Evolutionary conservation across 2,888 invertebrate species (phyloP), one percentile per base, ranked within the genome.

Genomic region (Harpalus rubripes): DNA sequence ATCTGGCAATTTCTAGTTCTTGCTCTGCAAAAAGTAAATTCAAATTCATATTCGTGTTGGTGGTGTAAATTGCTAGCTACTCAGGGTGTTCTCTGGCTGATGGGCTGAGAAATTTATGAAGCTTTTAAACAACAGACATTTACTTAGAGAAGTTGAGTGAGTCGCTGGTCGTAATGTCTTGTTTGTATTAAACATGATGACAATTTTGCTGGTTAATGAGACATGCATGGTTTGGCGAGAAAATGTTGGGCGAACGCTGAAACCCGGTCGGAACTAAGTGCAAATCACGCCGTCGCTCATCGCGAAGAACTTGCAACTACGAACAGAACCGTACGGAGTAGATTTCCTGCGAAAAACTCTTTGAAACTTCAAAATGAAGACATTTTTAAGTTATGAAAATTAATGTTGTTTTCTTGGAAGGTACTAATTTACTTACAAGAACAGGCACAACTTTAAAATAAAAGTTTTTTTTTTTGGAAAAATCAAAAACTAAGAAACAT

Each of bases 171-270:
- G 56, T 83, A 83, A 83, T 83, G 83, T 83, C 83, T 83, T 76
- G 76, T 83, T 83, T 83, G 65, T 76, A 83, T 74, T 83, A 83
- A 76, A 76, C 76, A 83, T 76, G 83, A 83, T 83, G 83, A 83
- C 83, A 83, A 83, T 83, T 83, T 83, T 83, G 61, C 61, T 76
- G 65, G 16, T 83, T 83, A 83, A 83, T 83, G 83, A 83, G 76
- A 76, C 83, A 76, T 83, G 83, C 76, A 83, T 83, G 63, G 83
- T 83, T 82, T 83, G 52, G 59, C 22, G 63, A 61, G 83, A 65
- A 83, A 83, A 83, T 58, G 78, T 78, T 78, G 26, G 78, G 32
- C 52, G 76, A 76, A 52, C 15, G 18, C 39, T 22, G 15, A 80
- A 80, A 18, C 59, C 59, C 15, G 59, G 59, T 22, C 32, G 68